Evolutionary conservation across 2,888 invertebrate genomes (phyloP).

Genomic region (Eurytoma californica): DNA sequence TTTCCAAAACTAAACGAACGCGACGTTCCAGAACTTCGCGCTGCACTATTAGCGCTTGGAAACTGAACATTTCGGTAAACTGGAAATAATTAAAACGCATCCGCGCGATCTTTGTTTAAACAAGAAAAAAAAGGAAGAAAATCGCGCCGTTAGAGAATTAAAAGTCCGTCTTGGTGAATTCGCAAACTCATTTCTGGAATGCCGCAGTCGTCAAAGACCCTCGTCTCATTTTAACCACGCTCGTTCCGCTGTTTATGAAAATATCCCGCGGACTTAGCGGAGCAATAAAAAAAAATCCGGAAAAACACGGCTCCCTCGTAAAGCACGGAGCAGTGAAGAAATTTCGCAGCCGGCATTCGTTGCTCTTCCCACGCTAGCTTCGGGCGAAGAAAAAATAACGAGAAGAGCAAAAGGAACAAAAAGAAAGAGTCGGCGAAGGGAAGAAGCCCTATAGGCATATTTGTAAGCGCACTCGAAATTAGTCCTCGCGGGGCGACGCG

Average conservation of each 20-base stretch:
- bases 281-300: not conserved
- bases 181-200: too few species aligned
- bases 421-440: not conserved
- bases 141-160: too few species aligned
- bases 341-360: not conserved
- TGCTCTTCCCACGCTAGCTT: not conserved
- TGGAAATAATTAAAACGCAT: too few species aligned
- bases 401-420: not conserved
- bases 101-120: too few species aligned
- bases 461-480: too few species aligned
- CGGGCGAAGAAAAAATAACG: not conserved
- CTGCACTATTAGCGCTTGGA: too few species aligned
- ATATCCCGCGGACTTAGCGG: not conserved
- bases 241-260: conserved; percentile 9
- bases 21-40: not conserved
- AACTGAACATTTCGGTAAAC: not conserved
- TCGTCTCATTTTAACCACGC: not conserved
- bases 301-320: conserved; percentile 19
- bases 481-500: not conserved
- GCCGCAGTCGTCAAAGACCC: not conserved
- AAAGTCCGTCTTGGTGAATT: too few species aligned
- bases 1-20: conserved; percentile 22
- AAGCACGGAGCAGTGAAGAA: conserved; percentile 2
- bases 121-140: too few species aligned
- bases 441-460: not conserved